Percentiles rank a stretch among this genome's conserved stretches.
phyloP scores from a whole-genome alignment of 1,140 invertebrate species.

The Drosophila aff. region DNA sequence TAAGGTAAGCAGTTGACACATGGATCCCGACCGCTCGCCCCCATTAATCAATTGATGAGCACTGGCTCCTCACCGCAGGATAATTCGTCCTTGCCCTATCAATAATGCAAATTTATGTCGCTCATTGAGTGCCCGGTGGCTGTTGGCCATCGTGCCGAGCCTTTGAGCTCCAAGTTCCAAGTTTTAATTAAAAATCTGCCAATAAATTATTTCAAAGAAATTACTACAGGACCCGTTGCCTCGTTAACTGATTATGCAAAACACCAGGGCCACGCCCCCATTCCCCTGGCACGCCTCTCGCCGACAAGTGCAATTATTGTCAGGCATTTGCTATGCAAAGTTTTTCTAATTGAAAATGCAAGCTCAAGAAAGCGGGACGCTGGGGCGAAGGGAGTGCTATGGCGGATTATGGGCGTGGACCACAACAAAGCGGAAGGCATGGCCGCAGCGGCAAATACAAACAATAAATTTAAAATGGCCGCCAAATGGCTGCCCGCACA shows the following conservation, averaged over 20 bases:
- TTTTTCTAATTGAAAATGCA: conserved; percentile 84
- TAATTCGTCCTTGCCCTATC: conserved; percentile 38
- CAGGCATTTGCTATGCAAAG: conserved; percentile 74
- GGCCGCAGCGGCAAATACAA: conserved; percentile 73
- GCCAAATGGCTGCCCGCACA: conserved; percentile 62
- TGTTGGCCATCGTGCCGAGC: conserved; percentile 9
- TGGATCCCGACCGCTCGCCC: conserved; percentile 20
- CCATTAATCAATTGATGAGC: conserved; percentile 48
- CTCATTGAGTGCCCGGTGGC: conserved; percentile 35
- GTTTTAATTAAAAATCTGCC: conserved; percentile 82
- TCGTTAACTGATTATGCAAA: conserved; percentile 84
- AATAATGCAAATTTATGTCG: conserved; percentile 70
- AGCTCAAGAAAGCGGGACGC: conserved; percentile 45
- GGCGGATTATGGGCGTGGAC: conserved; percentile 45
- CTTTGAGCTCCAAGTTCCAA: conserved; percentile 61
- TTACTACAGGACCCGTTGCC: conserved; percentile 78
- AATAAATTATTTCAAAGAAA: conserved; percentile 82
- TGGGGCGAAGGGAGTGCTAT: neutral
- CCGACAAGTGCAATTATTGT: conserved; percentile 73
- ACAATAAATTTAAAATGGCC: conserved; percentile 81
- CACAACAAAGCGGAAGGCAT: conserved; percentile 47
- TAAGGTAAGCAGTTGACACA: conserved; percentile 55
- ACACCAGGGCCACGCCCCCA: conserved; percentile 51
- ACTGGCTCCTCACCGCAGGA: conserved; percentile 21
- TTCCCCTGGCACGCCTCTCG: neutral